Percentiles rank a stretch among this genome's conserved stretches.
phyloP scores from a whole-genome alignment of 2,113 vertebrate species.

The Macroglossus sobrinus region DNA sequence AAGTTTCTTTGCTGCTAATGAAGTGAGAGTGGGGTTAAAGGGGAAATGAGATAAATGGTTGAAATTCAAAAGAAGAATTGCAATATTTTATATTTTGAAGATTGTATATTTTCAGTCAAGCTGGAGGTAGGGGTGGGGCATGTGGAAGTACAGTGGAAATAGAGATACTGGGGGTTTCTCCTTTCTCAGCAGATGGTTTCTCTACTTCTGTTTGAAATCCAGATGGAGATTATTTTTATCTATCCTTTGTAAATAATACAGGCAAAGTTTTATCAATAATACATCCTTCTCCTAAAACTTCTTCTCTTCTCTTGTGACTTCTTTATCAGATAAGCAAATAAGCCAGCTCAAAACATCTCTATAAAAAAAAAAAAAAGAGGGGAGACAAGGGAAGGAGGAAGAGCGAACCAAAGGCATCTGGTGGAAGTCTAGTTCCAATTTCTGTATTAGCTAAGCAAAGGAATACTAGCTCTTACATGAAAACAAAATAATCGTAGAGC shows the following conservation, averaged over 20 bases:
- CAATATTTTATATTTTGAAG: background rate
- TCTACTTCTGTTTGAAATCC: background rate
- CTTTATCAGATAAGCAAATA: background rate
- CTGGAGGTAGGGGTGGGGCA: fast-evolving
- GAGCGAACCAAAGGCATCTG: background rate
- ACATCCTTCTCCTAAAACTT: background rate
- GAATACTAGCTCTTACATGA: background rate
- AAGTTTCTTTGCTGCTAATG: background rate
- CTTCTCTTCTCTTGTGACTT: background rate
- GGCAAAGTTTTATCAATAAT: background rate
- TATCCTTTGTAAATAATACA: background rate
- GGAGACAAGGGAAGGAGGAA: background rate
- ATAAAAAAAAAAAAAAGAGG: no score
- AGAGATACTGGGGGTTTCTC: background rate
- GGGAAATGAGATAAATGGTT: background rate
- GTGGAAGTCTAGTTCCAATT: background rate
- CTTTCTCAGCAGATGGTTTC: background rate
- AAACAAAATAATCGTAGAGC: background rate
- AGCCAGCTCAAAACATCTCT: background rate
- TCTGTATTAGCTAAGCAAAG: background rate
- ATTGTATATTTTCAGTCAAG: background rate
- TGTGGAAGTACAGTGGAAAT: background rate
- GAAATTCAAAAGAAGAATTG: background rate
- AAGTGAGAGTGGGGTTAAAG: background rate
- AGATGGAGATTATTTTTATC: background rate